Percentiles rank a stretch among this genome's conserved stretches.
phyloP scores from a whole-genome alignment of 2,797 vertebrate species.

The Gouania willdenowi region DNA sequence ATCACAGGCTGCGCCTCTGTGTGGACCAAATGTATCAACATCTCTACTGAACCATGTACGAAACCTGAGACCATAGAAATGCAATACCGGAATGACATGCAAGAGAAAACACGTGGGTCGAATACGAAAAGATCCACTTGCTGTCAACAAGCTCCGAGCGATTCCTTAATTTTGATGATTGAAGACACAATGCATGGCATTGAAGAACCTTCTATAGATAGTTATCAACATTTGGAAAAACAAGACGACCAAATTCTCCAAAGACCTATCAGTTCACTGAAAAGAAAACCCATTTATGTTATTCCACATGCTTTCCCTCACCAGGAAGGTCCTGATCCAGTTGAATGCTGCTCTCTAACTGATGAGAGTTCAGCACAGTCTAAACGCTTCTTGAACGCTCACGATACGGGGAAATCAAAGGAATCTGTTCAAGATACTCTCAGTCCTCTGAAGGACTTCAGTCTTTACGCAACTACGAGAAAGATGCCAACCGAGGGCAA shows the following conservation, averaged over 20 bases:
- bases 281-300: conserved; percentile 15
- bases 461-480: not conserved
- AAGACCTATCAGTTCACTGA: conserved; percentile 3
- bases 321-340: conserved; percentile 1
- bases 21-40: conserved; percentile 45
- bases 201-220: not conserved
- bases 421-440: not conserved
- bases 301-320: conserved; percentile 33
- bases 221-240: not conserved
- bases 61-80: not conserved
- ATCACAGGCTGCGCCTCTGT: conserved; percentile 55
- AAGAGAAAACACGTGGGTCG: not conserved
- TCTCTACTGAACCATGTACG: conserved; percentile 9
- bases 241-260: not conserved
- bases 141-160: not conserved
- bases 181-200: not conserved
- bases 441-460: not conserved
- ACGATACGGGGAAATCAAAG: not conserved
- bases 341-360: conserved; percentile 1
- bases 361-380: not conserved
- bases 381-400: not conserved
- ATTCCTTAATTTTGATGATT: conserved; percentile 1
- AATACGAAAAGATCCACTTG: not conserved
- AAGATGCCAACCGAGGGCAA: not conserved
- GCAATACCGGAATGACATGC: not conserved